phyloP scores from a whole-genome alignment of 2,888 invertebrate species.

The Cephus rjabovi region DNA sequence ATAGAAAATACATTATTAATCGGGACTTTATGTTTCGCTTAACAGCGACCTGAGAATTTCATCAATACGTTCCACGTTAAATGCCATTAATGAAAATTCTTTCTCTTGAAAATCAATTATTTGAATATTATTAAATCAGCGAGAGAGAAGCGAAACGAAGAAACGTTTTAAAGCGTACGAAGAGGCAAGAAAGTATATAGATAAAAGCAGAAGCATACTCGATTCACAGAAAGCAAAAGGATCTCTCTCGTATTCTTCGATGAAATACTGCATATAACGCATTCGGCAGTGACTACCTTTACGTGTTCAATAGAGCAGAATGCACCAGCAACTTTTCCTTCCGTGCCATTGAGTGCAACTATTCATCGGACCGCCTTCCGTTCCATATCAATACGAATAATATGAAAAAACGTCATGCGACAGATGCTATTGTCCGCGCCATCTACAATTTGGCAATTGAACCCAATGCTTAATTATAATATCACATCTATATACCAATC shows the following conservation, averaged over 20 bases:
- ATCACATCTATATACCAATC: not conserved
- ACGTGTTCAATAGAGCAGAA: slow-evolving; percentile 24
- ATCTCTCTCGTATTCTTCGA: slow-evolving; percentile 6
- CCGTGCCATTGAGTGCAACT: slow-evolving; percentile 20
- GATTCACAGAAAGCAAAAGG: not conserved
- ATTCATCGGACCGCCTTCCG: slow-evolving; percentile 7
- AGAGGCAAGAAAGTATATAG: not conserved
- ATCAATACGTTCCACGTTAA: not conserved
- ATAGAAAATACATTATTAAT: not conserved
- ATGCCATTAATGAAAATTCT: slow-evolving; percentile 4
- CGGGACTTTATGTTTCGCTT: not conserved
- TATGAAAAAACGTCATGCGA: not conserved
- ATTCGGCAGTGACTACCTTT: slow-evolving; percentile 13
- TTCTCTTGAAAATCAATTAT: not conserved
- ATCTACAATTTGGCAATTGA: not conserved
- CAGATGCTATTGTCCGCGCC: not conserved
- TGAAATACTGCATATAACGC: slow-evolving; percentile 9
- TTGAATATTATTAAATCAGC: not conserved
- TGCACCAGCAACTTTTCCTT: slow-evolving; percentile 23
- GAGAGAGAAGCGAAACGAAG: not conserved
- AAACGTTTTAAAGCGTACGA: not conserved
- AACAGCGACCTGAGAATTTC: not conserved
- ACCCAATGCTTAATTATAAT: not conserved
- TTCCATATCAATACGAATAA: not conserved
- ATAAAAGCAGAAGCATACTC: not conserved